Evolutionary conservation across 2,888 invertebrate species (phyloP).

Genomic region (Alsophila aescularia): DNA sequence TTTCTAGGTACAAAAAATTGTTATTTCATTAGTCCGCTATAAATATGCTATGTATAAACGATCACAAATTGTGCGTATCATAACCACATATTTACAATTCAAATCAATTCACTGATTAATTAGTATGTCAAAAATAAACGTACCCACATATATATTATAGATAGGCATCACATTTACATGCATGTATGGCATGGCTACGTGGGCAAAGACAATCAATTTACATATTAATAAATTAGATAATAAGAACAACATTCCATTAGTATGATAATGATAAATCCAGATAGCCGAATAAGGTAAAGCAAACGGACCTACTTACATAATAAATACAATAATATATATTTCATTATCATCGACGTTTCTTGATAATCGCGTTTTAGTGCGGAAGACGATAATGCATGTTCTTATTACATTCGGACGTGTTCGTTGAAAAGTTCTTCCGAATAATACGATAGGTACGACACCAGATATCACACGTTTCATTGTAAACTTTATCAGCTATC

Average conservation of each 20-base stretch:
- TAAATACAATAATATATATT: slow-evolving; percentile 19
- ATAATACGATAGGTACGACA: slow-evolving; percentile 53
- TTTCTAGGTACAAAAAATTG: background rate
- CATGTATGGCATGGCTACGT: slow-evolving; percentile 6
- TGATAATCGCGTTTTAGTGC: slow-evolving; percentile 25
- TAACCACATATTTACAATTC: slow-evolving; percentile 18
- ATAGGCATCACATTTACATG: slow-evolving; percentile 2
- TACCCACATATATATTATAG: background rate
- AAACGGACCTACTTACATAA: slow-evolving; percentile 12
- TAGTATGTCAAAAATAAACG: slow-evolving; percentile 10
- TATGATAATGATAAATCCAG: slow-evolving; percentile 17
- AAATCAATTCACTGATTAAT: slow-evolving; percentile 19
- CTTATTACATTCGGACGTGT: slow-evolving; percentile 45
- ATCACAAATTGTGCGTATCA: slow-evolving; percentile 4
- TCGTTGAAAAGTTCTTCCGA: slow-evolving; percentile 37
- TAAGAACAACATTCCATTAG: slow-evolving; percentile 20
- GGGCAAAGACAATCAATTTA: slow-evolving; percentile 5
- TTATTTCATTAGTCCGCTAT: background rate
- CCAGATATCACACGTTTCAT: slow-evolving; percentile 37
- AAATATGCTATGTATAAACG: slow-evolving; percentile 4
- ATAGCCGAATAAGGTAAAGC: slow-evolving; percentile 14
- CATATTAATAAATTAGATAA: slow-evolving; percentile 9
- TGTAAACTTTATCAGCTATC: background rate
- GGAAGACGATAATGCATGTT: slow-evolving; percentile 46
- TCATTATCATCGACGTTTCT: slow-evolving; percentile 19